Evolutionary conservation across 2,113 vertebrate species (phyloP).

Genomic region (Haplochromis burtoni): DNA sequence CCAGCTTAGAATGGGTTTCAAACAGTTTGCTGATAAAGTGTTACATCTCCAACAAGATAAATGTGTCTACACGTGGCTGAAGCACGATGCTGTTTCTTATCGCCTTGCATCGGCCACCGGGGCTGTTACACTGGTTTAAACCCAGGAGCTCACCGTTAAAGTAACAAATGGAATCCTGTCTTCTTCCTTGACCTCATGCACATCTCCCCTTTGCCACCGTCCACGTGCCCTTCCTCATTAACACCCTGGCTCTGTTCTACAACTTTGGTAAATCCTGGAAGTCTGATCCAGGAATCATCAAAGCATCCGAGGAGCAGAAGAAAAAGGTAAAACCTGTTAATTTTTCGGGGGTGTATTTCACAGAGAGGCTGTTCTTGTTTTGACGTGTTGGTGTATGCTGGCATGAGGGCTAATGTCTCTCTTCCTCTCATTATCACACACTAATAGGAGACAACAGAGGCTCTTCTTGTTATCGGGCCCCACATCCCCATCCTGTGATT

Average conservation of each 20-base stretch:
- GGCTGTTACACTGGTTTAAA: neutral
- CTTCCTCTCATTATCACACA: constrained; percentile 18
- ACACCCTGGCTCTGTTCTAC: constrained; percentile 93
- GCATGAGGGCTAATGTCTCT: neutral
- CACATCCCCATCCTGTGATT: neutral
- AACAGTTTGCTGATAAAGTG: neutral
- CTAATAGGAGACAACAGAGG: neutral
- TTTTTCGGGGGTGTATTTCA: neutral
- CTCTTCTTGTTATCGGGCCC: neutral
- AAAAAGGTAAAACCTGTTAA: constrained; percentile 79
- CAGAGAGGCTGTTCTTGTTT: neutral
- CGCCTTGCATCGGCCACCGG: fast-evolving
- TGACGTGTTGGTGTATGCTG: neutral
- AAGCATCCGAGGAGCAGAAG: constrained; percentile 98
- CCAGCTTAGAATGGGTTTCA: neutral
- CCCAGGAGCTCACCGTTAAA: neutral
- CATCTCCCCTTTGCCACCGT: constrained; percentile 93
- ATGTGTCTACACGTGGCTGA: neutral
- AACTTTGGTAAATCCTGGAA: constrained; percentile 99
- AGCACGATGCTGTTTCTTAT: neutral
- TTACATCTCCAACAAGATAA: neutral
- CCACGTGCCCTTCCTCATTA: constrained; percentile 93
- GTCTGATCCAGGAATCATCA: constrained; percentile 97
- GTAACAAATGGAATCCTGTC: neutral
- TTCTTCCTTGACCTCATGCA: constrained; percentile 81